Conservation (phyloP, 2,888 invertebrate genomes). For the Idaea aversata region DNA sequence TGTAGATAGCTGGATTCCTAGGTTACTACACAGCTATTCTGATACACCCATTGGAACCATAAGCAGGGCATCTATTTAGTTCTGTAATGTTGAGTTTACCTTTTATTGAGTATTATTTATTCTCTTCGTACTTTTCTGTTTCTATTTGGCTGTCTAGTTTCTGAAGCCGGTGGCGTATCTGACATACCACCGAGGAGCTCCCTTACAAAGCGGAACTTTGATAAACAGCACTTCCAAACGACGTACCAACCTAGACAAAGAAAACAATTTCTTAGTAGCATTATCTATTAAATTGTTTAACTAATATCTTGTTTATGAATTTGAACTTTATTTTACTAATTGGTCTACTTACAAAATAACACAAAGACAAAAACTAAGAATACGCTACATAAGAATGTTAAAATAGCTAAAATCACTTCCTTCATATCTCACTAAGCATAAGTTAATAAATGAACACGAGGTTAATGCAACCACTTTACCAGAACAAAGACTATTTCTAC, state of each 20-base stretch:
- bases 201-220: constrained; percentile 91
- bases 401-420: constrained; percentile 76
- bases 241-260: constrained; percentile 91
- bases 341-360: constrained; percentile 76
- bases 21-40: too few relatives aligned
- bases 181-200: constrained; percentile 89
- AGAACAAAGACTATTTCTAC: constrained; percentile 46
- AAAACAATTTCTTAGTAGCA: constrained; percentile 26
- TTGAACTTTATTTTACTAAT: constrained; percentile 8
- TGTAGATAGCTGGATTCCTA: too few relatives aligned
- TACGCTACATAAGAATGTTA: constrained; percentile 75
- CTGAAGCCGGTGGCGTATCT: constrained; percentile 83
- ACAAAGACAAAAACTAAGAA: constrained; percentile 76
- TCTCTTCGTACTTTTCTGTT: constrained; percentile 59
- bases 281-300: background rate
- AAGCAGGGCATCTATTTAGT: background rate
- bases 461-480: constrained; percentile 64
- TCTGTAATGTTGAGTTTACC: constrained; percentile 10
- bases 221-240: constrained; percentile 94
- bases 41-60: background rate
- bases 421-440: constrained; percentile 68
- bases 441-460: constrained; percentile 56
- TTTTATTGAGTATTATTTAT: constrained; percentile 33
- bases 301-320: background rate
- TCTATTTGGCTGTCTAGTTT: constrained; percentile 79